Conservation (phyloP, 2,797 vertebrate species). For the Peromyscus attwateri region DNA sequence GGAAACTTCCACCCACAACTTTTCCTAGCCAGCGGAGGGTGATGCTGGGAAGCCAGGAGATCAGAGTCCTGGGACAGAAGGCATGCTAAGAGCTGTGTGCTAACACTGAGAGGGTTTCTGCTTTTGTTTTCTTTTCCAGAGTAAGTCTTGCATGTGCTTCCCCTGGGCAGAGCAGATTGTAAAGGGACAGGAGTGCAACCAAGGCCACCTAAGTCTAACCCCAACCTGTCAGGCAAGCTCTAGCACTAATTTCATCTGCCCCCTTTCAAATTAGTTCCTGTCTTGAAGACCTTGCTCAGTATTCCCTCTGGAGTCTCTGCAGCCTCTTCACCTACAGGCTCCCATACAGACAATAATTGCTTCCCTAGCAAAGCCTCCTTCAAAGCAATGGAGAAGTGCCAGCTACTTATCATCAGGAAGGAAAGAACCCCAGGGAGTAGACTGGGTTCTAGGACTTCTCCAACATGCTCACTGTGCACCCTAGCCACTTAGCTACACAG, state of each 20-base stretch:
- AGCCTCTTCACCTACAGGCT: background rate
- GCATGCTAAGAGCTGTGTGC: background rate
- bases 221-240: background rate
- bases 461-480: rapidly evolving
- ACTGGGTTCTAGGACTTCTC: background rate
- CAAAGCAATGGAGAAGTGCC: background rate
- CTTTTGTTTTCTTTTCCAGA: background rate
- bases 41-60: background rate
- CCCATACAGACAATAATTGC: background rate
- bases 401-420: background rate
- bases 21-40: background rate
- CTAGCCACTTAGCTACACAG: background rate
- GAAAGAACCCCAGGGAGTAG: background rate
- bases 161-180: background rate
- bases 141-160: background rate
- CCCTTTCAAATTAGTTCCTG: background rate
- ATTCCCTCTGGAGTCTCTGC: background rate
- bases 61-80: background rate
- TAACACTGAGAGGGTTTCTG: background rate
- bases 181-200: background rate
- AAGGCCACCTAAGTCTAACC: background rate
- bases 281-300: background rate
- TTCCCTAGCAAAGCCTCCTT: background rate
- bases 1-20: background rate
- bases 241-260: background rate